phyloP scores from a whole-genome alignment of 2,888 invertebrate genomes.

The Hemithea aestivaria region DNA sequence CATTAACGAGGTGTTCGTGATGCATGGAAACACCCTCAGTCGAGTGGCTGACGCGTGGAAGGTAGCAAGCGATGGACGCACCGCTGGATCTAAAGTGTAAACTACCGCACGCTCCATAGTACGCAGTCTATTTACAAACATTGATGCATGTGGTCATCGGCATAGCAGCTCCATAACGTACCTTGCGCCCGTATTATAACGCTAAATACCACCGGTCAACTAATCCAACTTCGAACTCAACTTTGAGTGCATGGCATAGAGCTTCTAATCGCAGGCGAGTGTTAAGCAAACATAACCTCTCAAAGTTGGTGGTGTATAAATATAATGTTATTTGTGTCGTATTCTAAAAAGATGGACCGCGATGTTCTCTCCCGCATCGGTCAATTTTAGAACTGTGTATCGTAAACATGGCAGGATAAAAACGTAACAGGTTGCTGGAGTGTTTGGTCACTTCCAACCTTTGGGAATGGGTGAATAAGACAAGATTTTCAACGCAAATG shows the following conservation, averaged over 20 bases:
- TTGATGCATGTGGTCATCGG: conserved; percentile 79
- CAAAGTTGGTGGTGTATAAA: conserved; percentile 69
- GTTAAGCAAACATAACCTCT: conserved; percentile 49
- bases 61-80: conserved; percentile 44
- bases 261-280: conserved; percentile 38
- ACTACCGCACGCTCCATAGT: conserved; percentile 55
- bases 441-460: conserved; percentile 46
- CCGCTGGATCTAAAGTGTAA: conserved; percentile 38
- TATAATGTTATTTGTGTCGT: conserved; percentile 79
- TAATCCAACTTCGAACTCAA: conserved; percentile 12
- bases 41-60: conserved; percentile 30
- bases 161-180: conserved; percentile 73
- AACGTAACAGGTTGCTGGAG: conserved; percentile 47
- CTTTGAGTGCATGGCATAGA: conserved; percentile 33
- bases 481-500: conserved; percentile 37
- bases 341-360: conserved; percentile 79
- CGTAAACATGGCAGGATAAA: conserved; percentile 54
- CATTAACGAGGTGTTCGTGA: conserved; percentile 29
- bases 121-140: conserved; percentile 75
- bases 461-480: conserved; percentile 28
- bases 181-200: conserved; percentile 62
- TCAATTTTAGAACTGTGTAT: conserved; percentile 74
- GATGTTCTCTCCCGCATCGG: conserved; percentile 79
- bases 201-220: conserved; percentile 39
- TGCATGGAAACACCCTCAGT: conserved; percentile 37